Conservation (phyloP, 2,888 invertebrate genomes). For the Catocala fraxini region DNA sequence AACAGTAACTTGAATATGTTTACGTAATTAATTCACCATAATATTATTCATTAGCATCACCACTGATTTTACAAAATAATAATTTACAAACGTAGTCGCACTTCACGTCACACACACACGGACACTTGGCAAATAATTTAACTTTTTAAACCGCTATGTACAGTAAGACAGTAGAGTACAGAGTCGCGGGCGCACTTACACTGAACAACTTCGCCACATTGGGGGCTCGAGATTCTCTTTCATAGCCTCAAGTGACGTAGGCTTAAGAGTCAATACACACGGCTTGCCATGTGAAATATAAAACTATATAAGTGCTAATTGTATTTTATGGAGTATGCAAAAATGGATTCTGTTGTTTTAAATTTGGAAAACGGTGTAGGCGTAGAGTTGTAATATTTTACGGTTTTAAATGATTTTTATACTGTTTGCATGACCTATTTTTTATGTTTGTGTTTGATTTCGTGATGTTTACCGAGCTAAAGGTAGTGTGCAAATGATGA, state of each 20-base stretch:
- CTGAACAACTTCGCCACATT: constrained; percentile 76
- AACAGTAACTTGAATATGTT: neutral
- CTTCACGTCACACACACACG: constrained; percentile 42
- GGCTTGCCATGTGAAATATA: constrained; percentile 45
- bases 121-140: constrained; percentile 7
- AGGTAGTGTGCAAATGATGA: neutral
- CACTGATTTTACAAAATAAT: constrained; percentile 15
- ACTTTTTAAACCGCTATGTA: constrained; percentile 37
- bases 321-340: constrained; percentile 6
- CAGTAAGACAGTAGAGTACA: constrained; percentile 71
- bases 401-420: neutral
- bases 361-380: constrained; percentile 2
- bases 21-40: constrained; percentile 7
- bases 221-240: constrained; percentile 82
- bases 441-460: too few relatives aligned
- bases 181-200: constrained; percentile 78
- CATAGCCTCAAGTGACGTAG: constrained; percentile 74
- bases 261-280: constrained; percentile 71
- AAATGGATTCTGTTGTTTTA: constrained; percentile 5
- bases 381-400: neutral
- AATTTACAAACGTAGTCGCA: constrained; percentile 16
- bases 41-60: constrained; percentile 3
- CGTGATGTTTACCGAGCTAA: too few relatives aligned
- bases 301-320: constrained; percentile 29
- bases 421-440: neutral